Evolutionary conservation across 2,797 vertebrate species (phyloP), one percentile per base, ranked within the genome.

Genomic region (Hydrocynus forskahlii): DNA sequence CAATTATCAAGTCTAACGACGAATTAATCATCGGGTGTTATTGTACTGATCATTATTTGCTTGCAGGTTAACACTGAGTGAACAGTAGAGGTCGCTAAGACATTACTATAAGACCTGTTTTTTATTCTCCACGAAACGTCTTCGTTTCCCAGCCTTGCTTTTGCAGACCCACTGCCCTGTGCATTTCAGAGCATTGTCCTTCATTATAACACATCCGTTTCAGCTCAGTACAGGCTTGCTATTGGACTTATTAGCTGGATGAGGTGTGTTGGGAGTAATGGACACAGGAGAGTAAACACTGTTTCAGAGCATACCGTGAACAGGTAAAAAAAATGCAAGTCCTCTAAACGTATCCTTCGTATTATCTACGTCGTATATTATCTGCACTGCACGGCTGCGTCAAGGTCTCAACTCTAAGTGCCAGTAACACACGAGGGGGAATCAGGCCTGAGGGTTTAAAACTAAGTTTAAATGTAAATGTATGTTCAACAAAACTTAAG

Each of bases 11-110:
- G 8, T 64, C 5, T 8, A 38, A 35, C 7, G 12, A 6, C 16
- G 38, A 25, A 14, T 3, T 14, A 1, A 62, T 14, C 10, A 57
- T 23, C 2, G 14, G 9, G 19, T 59, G 17, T 59, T 55, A 55
- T 55, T 55, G 19, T 55, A 12, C 23, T 60, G 23, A 60, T 25
- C 6, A 17, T 38, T 35, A 64, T 35, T 40, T 54, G 29, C 3
- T 43, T 67, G 64, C 25, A 10, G 25, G 8, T 19, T n/a, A 19
- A 69, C 52, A 50, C 23, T 4, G 50, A 63, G 38, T 55, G 48
- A 76, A 72, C 85, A 84, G 45, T 40, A 86, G 83, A 50, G 78
- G 85, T 71, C 83, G 85, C 80, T 54, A 81, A 67, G 55, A 80
- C 57, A 55, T 69, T 54, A 77, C 2, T 63, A 19, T 38, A 19